Evolutionary conservation across 2,113 vertebrate genomes (phyloP).

Genomic region (Eonycteris spelaea): DNA sequence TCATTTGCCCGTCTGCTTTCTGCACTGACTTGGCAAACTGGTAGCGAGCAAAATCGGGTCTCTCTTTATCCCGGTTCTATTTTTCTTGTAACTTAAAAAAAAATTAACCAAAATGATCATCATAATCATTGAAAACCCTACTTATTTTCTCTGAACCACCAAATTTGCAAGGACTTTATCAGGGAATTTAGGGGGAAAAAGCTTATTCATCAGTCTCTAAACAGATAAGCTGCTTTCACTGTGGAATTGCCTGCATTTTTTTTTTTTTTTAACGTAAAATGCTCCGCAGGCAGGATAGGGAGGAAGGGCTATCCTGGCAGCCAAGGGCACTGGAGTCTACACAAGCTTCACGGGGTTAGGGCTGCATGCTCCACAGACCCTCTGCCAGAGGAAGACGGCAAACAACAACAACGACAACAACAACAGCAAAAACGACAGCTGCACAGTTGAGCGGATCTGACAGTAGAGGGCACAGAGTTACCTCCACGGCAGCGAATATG

Average conservation of each 20-base stretch:
- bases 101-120: background rate
- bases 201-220: background rate
- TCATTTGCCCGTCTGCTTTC: slow-evolving; percentile 52
- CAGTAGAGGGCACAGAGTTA: slow-evolving; percentile 13
- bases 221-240: slow-evolving; percentile 17
- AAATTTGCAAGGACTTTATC: slow-evolving; percentile 11
- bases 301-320: background rate
- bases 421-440: background rate
- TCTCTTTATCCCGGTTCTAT: slow-evolving; percentile 16
- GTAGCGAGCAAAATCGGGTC: slow-evolving; percentile 40
- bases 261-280: slow-evolving; percentile 2
- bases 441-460: background rate
- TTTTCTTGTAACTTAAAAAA: slow-evolving; percentile 27
- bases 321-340: background rate
- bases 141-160: slow-evolving; percentile 14
- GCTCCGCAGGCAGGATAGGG: background rate
- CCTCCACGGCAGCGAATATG: background rate
- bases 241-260: background rate
- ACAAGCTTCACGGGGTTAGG: background rate
- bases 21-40: slow-evolving; percentile 43
- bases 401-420: background rate
- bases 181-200: background rate
- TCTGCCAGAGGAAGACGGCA: background rate
- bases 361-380: background rate
- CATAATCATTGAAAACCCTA: background rate